Evolutionary conservation across 2,113 vertebrate species (phyloP).

Genomic region (Anoplopoma fimbria): DNA sequence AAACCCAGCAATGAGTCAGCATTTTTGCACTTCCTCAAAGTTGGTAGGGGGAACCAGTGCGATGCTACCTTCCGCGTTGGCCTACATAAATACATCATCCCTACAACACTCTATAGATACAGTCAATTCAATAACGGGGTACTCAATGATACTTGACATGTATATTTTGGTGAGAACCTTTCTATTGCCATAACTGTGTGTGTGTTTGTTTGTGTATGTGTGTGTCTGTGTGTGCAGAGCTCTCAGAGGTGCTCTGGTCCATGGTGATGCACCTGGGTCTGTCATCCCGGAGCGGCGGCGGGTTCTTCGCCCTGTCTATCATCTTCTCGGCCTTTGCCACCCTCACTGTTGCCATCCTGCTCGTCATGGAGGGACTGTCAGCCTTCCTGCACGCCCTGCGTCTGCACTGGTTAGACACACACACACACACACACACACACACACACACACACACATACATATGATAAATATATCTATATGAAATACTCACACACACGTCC

Average conservation of each 20-base stretch:
- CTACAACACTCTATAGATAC: neutral
- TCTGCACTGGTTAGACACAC: constrained; percentile 92
- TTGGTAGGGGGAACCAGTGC: too few relatives aligned
- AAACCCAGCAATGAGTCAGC: neutral
- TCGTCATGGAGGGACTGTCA: constrained; percentile 98
- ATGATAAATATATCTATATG: neutral
- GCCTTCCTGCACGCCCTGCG: constrained; percentile 96
- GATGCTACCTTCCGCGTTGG: too few relatives aligned
- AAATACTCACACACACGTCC: neutral
- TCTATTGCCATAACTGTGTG: neutral
- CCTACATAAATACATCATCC: neutral
- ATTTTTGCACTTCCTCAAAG: too few relatives aligned
- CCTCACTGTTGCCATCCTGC: constrained; percentile 93
- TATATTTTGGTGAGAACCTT: neutral
- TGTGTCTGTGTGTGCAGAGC: constrained; percentile 80
- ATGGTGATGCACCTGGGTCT: constrained; percentile 95
- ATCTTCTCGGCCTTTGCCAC: constrained; percentile 92
- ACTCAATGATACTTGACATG: neutral
- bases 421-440: neutral
- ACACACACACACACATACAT: neutral
- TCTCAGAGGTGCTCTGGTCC: constrained; percentile 94
- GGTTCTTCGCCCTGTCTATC: constrained; percentile 89
- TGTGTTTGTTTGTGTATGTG: constrained; percentile 47
- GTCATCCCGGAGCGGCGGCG: constrained; percentile 85
- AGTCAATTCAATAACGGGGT: neutral